Evolutionary conservation across 2,888 invertebrate species (phyloP).

Genomic region (Eulithis testata): DNA sequence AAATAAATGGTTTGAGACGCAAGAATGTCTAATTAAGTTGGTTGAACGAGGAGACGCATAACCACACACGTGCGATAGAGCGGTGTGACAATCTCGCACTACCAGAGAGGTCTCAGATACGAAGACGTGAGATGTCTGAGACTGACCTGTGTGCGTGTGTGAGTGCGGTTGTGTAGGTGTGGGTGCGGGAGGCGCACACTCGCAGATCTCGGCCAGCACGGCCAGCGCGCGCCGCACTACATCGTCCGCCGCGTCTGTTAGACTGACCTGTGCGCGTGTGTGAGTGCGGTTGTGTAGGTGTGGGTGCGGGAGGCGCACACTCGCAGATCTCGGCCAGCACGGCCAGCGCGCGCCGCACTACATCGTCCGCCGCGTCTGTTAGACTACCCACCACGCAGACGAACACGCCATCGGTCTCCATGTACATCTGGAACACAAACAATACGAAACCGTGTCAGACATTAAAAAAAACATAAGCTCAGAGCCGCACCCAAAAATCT

Average conservation of each 20-base stretch:
- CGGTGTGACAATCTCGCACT: no score
- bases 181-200: constrained; percentile 51
- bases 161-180: no score
- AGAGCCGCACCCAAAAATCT: no score
- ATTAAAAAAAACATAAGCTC: no score
- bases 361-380: constrained; percentile 97
- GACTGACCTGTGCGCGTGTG: neutral
- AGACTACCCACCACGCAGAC: constrained; percentile 92
- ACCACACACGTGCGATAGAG: no score
- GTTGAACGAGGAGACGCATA: no score
- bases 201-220: constrained; percentile 93
- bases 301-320: constrained; percentile 48
- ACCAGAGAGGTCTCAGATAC: no score
- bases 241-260: constrained; percentile 89
- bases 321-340: constrained; percentile 93
- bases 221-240: constrained; percentile 97
- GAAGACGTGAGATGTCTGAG: neutral
- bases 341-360: constrained; percentile 96
- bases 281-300: neutral
- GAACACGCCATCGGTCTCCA: constrained; percentile 89
- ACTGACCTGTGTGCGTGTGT: neutral
- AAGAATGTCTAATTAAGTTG: no score
- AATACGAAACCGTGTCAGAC: no score
- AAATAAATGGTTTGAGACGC: no score
- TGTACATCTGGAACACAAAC: constrained; percentile 85